These are phyloP conservation scores for Chionoecetes opilio DNA, from an alignment of 1,140 invertebrate species.

Conservation along the genomic window DNA sequence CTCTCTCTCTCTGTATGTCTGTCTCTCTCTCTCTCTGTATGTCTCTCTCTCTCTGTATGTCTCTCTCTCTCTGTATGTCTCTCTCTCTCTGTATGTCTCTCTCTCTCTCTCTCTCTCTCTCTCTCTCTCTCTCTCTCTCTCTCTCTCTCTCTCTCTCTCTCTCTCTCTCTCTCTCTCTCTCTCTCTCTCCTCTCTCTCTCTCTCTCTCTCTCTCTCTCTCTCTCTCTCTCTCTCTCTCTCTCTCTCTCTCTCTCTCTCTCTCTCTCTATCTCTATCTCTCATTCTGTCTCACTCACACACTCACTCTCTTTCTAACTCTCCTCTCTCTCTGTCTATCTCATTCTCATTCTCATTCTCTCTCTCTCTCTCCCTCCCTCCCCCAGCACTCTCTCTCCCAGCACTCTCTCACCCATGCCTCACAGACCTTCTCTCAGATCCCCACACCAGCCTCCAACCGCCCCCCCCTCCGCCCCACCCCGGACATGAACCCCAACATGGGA, in stretches of 20 bases:
- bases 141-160: neutral
- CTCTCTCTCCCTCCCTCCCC: neutral
- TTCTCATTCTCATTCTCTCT: constrained; percentile 5
- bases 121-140: neutral
- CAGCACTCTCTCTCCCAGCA: neutral
- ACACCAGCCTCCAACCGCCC: constrained; percentile 64
- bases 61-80: no score
- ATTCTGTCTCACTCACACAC: no score
- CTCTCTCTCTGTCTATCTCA: neutral
- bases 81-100: neutral
- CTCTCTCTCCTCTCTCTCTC: neutral
- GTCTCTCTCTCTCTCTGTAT: no score
- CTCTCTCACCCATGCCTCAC: neutral
- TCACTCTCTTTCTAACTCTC: neutral
- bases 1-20: no score
- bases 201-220: neutral
- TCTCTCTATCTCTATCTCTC: no score
- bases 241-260: neutral
- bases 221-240: neutral
- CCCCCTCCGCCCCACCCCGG: constrained; percentile 44
- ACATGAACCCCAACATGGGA: constrained; percentile 59
- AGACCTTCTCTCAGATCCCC: constrained; percentile 66
- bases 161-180: neutral
- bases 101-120: neutral
- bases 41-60: no score